Evolutionary conservation across 2,888 invertebrate genomes (phyloP).

Genomic region (Automeris io): DNA sequence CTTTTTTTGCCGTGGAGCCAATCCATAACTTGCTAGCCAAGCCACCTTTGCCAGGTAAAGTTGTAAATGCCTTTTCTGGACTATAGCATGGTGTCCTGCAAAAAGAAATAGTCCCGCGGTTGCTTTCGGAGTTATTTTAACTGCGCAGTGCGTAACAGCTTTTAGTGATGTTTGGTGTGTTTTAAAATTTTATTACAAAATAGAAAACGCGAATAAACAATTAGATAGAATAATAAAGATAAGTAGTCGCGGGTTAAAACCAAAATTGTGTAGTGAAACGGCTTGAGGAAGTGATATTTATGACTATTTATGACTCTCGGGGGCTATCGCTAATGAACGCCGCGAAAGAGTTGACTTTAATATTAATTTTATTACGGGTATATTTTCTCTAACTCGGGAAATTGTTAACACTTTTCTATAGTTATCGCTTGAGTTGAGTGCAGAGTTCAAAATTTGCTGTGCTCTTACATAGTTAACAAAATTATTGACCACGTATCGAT

Average conservation of each 20-base stretch:
- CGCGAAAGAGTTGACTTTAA: conserved; percentile 6
- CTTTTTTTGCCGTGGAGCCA: too few species aligned
- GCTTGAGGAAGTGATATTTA: conserved; percentile 73
- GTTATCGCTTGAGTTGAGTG: background rate
- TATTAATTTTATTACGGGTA: background rate
- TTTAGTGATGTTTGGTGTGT: too few species aligned
- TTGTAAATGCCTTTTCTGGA: too few species aligned
- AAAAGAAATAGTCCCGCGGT: too few species aligned
- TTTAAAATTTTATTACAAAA: too few species aligned
- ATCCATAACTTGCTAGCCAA: too few species aligned
- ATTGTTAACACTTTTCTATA: background rate
- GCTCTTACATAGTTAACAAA: background rate
- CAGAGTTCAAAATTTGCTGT: background rate
- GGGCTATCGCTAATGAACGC: conserved; percentile 50
- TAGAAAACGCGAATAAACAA: conserved; percentile 19
- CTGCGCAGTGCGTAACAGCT: too few species aligned
- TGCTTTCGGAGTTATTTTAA: too few species aligned
- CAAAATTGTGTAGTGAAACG: conserved; percentile 68
- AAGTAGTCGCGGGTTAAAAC: conserved; percentile 59
- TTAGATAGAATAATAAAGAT: conserved; percentile 65
- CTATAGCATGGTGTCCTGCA: too few species aligned
- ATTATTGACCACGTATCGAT: background rate
- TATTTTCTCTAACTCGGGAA: background rate
- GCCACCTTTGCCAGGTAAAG: too few species aligned
- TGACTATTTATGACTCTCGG: conserved; percentile 28